Evolutionary conservation across 2,797 vertebrate species (phyloP), one percentile per base, ranked within the genome.

Genomic region (Semotilus atromaculatus): DNA sequence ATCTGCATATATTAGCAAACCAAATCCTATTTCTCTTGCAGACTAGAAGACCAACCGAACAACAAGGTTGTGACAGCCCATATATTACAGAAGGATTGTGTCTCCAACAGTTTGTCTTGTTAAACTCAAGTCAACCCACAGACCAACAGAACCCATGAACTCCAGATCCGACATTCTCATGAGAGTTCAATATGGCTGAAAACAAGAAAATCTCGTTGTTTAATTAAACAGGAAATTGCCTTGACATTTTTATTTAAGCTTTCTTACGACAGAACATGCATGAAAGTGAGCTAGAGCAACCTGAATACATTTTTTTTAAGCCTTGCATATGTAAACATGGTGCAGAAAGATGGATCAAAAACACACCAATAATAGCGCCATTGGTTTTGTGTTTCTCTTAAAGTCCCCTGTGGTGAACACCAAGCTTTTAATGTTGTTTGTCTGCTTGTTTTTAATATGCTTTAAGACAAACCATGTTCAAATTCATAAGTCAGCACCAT

Each of bases 1-100:
- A 75, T 66, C 45, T 64, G 9, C 31, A 64, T 16, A 53, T 53
- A 83, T 75, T 83, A 43, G 29, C 31, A 18, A 38, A 74, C 18
- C 13, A 82, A 74, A 82, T 38, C 60, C 4, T 26, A 58, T 81
- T 71, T 38, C 40, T 74, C 8, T 31, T 3, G 70, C 40, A 19
- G 81, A 66, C 16, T 34, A 58, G 26, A 36, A 62, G n/a, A 51
- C 43, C 29, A 51, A 29, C 29, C 3, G 23, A 66, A 74, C 48
- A 64, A 74, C 5, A n/a, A 82, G 58, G 9, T 21, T 75, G 43
- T 75, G 23, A 75, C 40, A 23, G 40, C 26, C 21, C 55, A 23
- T 64, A 58, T 58, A 26, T 70, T 38, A 73, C 68, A 72, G 68
- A 62, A 7, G 51, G 36, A 70, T n/a, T 31, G 26, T 21, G 81